A percentile compares a stretch with the other conserved stretches of the same genome.
These are phyloP conservation scores for Drosophila anomelani DNA, from an alignment of 2,888 invertebrate genomes.

Conservation along the genomic window DNA sequence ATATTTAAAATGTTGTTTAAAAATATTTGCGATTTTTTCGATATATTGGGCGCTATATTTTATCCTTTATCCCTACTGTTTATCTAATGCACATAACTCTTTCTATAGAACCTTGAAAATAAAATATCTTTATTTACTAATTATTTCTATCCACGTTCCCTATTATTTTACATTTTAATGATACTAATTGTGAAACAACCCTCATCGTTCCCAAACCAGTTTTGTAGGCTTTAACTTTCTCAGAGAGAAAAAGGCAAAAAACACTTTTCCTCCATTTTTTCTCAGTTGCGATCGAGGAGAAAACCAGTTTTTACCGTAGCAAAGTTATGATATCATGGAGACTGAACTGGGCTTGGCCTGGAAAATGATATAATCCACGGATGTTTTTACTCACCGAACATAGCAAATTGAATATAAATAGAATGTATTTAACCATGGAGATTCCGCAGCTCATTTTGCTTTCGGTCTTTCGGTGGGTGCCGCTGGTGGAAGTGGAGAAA, in stretches of 20 bases:
- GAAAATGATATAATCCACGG: conserved; percentile 36
- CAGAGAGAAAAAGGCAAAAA: conserved; percentile 5
- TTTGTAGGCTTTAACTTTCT: conserved; percentile 42
- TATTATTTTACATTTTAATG: background rate
- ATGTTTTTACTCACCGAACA: conserved; percentile 89
- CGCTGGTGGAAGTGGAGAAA: conserved; percentile 18
- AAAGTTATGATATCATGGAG: conserved; percentile 61
- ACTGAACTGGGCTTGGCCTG: conserved; percentile 26
- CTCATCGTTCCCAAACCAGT: conserved; percentile 22
- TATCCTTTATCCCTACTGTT: background rate
- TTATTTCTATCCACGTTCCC: background rate
- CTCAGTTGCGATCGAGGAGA: background rate
- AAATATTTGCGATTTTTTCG: background rate
- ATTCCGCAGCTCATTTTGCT: conserved; percentile 89
- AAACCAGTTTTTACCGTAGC: conserved; percentile 61
- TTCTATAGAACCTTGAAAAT: background rate
- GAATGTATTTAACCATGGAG: conserved; percentile 92
- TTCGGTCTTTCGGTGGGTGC: conserved; percentile 52
- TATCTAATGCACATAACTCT: background rate
- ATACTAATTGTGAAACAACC: background rate
- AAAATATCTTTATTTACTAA: background rate
- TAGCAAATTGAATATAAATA: conserved; percentile 92
- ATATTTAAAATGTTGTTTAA: background rate
- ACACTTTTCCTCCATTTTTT: conserved; percentile 4
- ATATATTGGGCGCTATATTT: background rate